Conservation (phyloP, 2,888 invertebrate species). For the Nymphalis urticae region DNA sequence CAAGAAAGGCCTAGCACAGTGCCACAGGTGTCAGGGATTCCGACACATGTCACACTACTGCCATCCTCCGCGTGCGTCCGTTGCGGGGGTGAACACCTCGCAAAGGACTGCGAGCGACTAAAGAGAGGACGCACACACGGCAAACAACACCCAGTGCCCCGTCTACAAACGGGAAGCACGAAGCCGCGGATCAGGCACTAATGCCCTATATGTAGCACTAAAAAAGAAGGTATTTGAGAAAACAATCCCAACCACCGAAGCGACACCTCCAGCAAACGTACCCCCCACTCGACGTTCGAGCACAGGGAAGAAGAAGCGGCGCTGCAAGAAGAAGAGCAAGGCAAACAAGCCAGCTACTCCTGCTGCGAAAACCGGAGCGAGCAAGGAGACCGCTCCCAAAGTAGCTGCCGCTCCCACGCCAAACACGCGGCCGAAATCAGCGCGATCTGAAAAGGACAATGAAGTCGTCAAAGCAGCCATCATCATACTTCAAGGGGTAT, state of each 20-base stretch:
- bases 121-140: no score
- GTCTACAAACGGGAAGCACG: no score
- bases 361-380: not conserved
- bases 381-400: not conserved
- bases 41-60: slow-evolving; percentile 34
- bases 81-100: no score
- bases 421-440: not conserved
- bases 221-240: not conserved
- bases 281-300: not conserved
- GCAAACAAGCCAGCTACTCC: not conserved
- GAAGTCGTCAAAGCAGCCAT: not conserved
- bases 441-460: not conserved
- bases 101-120: no score
- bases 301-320: not conserved
- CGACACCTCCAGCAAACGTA: not conserved
- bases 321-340: not conserved
- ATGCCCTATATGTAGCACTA: not conserved
- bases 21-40: slow-evolving; percentile 26
- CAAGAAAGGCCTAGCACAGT: slow-evolving; percentile 22
- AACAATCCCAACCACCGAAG: not conserved
- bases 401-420: no score
- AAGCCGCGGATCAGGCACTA: no score
- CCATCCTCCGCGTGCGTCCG: slow-evolving; percentile 22
- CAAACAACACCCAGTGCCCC: no score
- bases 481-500: not conserved